Evolutionary conservation across 2,797 vertebrate genomes (phyloP).

Genomic region (Craterocephalus amniculus): DNA sequence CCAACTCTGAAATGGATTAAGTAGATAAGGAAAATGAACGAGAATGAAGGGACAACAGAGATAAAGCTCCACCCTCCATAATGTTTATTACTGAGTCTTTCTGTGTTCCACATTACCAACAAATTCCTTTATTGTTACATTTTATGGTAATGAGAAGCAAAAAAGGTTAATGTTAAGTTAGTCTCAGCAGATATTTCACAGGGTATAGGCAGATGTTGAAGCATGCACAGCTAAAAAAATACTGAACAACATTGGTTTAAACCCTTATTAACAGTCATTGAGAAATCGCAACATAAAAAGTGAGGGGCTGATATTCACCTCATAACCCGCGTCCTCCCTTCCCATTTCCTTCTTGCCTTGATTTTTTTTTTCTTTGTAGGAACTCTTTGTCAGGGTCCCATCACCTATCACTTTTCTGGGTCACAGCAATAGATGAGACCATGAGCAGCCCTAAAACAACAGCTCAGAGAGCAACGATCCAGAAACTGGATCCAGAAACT

Average conservation of each 20-base stretch:
- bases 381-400: conserved; percentile 6
- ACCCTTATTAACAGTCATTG: neutral
- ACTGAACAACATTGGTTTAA: neutral
- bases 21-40: no score
- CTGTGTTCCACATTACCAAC: neutral
- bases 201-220: neutral
- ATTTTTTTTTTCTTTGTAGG: neutral
- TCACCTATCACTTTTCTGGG: conserved; percentile 35
- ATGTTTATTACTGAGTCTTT: conserved; percentile 9
- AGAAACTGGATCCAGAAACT: conserved; percentile 59
- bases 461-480: conserved; percentile 16
- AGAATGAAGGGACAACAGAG: neutral
- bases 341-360: neutral
- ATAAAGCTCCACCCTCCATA: neutral
- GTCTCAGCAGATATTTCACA: neutral
- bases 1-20: no score
- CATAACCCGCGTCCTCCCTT: neutral
- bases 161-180: neutral
- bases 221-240: neutral
- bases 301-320: neutral
- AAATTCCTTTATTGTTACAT: neutral
- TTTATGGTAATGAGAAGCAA: neutral
- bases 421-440: neutral
- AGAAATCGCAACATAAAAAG: neutral
- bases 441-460: conserved; percentile 3